Percentiles rank a stretch among this genome's conserved stretches.
phyloP scores from a whole-genome alignment of 1,140 invertebrate genomes.

The Amphibalanus amphitrite region DNA sequence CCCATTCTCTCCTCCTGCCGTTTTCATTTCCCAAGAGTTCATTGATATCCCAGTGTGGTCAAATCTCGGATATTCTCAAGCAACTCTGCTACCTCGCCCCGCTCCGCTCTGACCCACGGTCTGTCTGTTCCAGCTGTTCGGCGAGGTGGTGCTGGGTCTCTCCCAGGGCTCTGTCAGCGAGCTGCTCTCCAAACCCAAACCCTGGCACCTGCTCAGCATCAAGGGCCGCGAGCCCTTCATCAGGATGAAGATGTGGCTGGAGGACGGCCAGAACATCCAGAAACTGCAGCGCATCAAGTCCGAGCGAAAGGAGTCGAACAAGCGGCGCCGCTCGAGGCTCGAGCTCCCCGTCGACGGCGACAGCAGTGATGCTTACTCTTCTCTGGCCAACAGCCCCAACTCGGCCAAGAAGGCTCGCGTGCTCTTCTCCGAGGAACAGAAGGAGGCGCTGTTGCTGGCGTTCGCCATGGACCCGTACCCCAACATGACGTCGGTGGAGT shows the following conservation, averaged over 20 bases:
- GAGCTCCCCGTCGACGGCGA: conserved; percentile 29
- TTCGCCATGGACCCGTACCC: conserved; percentile 93
- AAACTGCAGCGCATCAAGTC: conserved; percentile 56
- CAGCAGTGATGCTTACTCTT: conserved; percentile 72
- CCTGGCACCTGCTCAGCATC: conserved; percentile 97
- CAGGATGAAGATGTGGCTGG: conserved; percentile 92
- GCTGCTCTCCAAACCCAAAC: conserved; percentile 90
- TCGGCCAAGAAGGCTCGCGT: conserved; percentile 84
- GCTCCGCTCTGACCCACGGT: too few species aligned
- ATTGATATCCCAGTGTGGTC: too few species aligned
- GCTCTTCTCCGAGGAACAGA: conserved; percentile 94
- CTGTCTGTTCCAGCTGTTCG: conserved; percentile 55
- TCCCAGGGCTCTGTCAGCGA: conserved; percentile 96
- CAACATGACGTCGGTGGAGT: conserved; percentile 85
- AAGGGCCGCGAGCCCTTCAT: conserved; percentile 97
- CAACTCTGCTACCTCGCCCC: too few species aligned
- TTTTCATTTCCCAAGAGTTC: too few species aligned
- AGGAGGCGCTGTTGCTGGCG: conserved; percentile 81
- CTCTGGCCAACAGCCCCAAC: conserved; percentile 29
- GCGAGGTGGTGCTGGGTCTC: conserved; percentile 84
- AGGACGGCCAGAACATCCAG: conserved; percentile 81
- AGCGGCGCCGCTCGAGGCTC: conserved; percentile 47
- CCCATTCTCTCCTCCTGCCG: too few species aligned
- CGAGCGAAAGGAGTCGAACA: conserved; percentile 73
- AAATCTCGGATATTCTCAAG: too few species aligned